These are phyloP conservation scores for Syrrhaptes paradoxus DNA, from an alignment of 2,113 vertebrate genomes.

Conservation along the genomic window DNA sequence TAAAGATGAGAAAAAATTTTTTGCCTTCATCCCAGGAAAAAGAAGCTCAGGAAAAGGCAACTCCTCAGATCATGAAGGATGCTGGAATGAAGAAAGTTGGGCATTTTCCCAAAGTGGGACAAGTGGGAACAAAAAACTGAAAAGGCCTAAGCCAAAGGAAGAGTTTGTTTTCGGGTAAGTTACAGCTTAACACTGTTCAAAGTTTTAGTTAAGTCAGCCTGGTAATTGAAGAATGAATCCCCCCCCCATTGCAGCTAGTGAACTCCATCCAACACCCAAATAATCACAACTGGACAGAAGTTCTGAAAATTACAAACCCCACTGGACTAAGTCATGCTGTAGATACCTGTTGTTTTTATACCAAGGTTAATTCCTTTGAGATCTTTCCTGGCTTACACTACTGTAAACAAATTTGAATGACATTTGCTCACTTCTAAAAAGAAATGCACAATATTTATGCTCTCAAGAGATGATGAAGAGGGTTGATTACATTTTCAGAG, in stretches of 20 bases:
- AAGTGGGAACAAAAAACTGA: conserved; percentile 93
- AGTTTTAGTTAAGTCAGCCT: background rate
- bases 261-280: background rate
- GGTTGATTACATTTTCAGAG: background rate
- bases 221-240: background rate
- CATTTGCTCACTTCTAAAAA: background rate
- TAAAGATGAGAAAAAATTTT: conserved; percentile 11
- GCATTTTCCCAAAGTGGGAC: conserved; percentile 81
- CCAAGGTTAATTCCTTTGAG: background rate
- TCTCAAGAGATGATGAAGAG: background rate
- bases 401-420: background rate
- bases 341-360: background rate
- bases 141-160: conserved; percentile 94
- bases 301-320: background rate
- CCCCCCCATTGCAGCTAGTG: background rate
- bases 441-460: background rate
- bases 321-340: background rate
- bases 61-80: conserved; percentile 90
- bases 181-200: background rate
- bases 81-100: conserved; percentile 95
- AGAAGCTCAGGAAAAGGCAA: conserved; percentile 91
- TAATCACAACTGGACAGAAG: background rate
- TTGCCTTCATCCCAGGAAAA: conserved; percentile 82
- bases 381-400: background rate
- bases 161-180: conserved; percentile 89